These are phyloP conservation scores for Ailuropoda melanoleuca DNA, from an alignment of 2,113 vertebrate species.

Conservation along the genomic window DNA sequence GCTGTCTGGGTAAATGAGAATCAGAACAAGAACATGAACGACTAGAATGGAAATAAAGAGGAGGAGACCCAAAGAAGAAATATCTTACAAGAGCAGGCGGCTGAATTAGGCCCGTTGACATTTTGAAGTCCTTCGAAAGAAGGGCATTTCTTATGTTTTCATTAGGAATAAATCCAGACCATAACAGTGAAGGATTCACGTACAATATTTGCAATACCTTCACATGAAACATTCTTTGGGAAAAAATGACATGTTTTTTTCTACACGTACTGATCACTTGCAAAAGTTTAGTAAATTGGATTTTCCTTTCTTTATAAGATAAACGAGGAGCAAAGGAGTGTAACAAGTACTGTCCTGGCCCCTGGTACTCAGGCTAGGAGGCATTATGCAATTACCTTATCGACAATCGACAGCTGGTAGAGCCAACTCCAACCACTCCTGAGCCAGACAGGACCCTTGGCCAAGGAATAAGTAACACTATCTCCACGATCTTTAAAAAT, in stretches of 20 bases:
- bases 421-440: neutral
- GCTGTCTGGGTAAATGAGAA: neutral
- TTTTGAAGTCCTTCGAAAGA: neutral
- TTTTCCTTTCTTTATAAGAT: neutral
- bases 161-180: neutral
- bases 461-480: neutral
- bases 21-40: neutral
- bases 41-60: neutral
- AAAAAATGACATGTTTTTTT: neutral
- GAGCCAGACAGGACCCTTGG: neutral
- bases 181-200: neutral
- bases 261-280: neutral
- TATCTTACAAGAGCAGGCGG: neutral
- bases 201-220: neutral
- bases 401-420: neutral
- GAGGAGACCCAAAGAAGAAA: neutral
- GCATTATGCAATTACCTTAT: rapidly evolving
- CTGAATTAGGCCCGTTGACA: neutral
- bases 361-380: neutral
- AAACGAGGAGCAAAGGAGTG: neutral
- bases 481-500: neutral
- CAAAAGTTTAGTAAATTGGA: neutral
- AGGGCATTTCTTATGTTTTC: neutral
- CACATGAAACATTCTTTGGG: neutral
- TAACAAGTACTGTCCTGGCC: neutral